phyloP scores from a whole-genome alignment of 2,113 vertebrate genomes.

The Sialia sialis region DNA sequence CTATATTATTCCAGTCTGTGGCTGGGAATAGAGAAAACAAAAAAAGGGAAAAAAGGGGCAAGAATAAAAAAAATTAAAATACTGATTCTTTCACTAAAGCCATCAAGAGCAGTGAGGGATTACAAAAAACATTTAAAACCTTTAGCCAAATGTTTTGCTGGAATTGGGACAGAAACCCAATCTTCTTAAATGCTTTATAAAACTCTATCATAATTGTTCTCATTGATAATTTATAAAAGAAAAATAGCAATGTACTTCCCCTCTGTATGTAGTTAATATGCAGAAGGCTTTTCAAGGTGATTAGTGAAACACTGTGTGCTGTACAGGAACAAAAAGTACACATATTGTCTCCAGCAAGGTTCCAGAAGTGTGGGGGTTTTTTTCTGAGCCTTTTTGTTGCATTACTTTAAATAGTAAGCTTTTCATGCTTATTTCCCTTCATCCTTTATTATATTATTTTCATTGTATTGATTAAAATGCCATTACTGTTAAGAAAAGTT shows the following conservation, averaged over 20 bases:
- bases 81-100: background rate
- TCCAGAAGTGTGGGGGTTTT: background rate
- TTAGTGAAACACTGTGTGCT: background rate
- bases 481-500: background rate
- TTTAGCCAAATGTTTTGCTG: background rate
- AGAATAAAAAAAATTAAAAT: background rate
- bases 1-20: background rate
- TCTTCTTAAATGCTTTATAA: background rate
- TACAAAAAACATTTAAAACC: background rate
- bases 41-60: accelerated
- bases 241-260: background rate
- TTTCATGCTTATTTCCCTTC: background rate
- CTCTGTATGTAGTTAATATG: background rate
- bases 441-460: background rate
- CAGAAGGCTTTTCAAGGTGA: background rate
- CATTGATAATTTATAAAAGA: background rate
- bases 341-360: background rate
- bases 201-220: background rate
- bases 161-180: background rate
- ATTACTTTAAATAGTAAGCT: background rate
- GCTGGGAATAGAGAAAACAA: background rate
- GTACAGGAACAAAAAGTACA: background rate
- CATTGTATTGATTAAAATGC: conserved; percentile 7
- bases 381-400: background rate
- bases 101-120: background rate